Evolutionary conservation across 2,797 vertebrate genomes (phyloP), one percentile per base, ranked within the genome.

Genomic region (Enteromius thamalakanensis): DNA sequence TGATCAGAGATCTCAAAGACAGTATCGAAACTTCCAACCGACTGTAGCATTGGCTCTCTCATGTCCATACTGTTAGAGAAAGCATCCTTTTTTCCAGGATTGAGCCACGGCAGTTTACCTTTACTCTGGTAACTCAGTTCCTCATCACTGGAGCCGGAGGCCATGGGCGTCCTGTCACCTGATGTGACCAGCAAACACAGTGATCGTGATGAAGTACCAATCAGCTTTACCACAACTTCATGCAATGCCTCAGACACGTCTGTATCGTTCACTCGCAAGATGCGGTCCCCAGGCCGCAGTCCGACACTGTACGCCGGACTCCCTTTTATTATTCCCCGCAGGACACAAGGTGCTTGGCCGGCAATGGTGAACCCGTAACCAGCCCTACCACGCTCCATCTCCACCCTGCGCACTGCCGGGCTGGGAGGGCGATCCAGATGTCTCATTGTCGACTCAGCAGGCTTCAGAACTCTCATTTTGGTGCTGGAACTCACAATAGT

Each of bases 311-410:
- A 94, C 0, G 97, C 97, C 0, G 97, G 97, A 86, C 98, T 97
- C 49, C 96, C 97, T 72, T 97, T 94, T 91, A 98, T 90, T 89
- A 99, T 97, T 26, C 96, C 94, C 79, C 96, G 96, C 80, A 99
- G 91, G 79, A 97, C 80, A 88, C 97, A 99, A 0, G 98, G 98
- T 17, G 95, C 94, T 90, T 99, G 97, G 29, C 97, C 98, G 0
- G 96, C 92, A 37, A 99, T 94, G 12, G 97, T 98, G 76, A 99
- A 99, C 0, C 98, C 98, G 53, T 98, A 99, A 78, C 98, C 98
- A 1, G 96, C 92, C 67, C 96, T 94, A 19, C 98, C 96, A 45
- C 97, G 94, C 40, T 95, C 94, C 64, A 99, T 91, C 90, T 98
- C 97, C 85, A 99, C 96, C 0, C 91, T 94, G 88, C 95, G 94